Evolutionary conservation across 2,797 vertebrate genomes (phyloP).

Genomic region (Diceros bicornis): DNA sequence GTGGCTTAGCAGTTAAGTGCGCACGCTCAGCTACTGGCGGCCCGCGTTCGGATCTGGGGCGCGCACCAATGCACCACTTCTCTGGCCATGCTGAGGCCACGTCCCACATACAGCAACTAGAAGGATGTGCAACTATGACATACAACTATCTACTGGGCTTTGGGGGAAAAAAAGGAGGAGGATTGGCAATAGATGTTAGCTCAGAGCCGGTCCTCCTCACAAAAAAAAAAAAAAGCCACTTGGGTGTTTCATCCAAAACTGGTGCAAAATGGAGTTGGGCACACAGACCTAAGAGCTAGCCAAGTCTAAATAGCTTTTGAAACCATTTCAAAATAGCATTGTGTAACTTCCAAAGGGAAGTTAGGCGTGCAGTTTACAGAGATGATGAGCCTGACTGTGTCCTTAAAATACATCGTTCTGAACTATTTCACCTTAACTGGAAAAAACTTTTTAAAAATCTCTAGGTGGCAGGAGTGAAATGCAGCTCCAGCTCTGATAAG

Average conservation of each 20-base stretch:
- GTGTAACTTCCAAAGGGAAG: slow-evolving; percentile 67
- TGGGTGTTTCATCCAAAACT: neutral
- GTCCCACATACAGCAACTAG: too few species aligned
- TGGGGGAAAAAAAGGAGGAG: too few species aligned
- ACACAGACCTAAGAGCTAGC: neutral
- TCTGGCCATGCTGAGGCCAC: too few species aligned
- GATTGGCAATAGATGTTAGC: too few species aligned
- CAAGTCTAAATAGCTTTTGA: slow-evolving; percentile 13
- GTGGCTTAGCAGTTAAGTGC: too few species aligned
- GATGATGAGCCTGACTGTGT: neutral
- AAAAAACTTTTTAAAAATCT: neutral
- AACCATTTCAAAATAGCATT: slow-evolving; percentile 66
- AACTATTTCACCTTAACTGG: neutral
- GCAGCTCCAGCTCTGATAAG: neutral
- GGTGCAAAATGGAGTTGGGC: neutral
- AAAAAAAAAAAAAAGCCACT: neutral
- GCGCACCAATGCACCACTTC: too few species aligned
- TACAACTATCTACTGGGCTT: too few species aligned
- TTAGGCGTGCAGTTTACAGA: slow-evolving; percentile 25
- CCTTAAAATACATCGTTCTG: neutral
- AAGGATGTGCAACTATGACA: too few species aligned
- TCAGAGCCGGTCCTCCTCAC: too few species aligned
- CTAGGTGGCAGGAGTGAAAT: neutral
- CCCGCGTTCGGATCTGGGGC: too few species aligned
- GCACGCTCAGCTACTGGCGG: too few species aligned